Conservation (phyloP, 2,797 vertebrate genomes). For the Threskiornis aethiopicus region DNA sequence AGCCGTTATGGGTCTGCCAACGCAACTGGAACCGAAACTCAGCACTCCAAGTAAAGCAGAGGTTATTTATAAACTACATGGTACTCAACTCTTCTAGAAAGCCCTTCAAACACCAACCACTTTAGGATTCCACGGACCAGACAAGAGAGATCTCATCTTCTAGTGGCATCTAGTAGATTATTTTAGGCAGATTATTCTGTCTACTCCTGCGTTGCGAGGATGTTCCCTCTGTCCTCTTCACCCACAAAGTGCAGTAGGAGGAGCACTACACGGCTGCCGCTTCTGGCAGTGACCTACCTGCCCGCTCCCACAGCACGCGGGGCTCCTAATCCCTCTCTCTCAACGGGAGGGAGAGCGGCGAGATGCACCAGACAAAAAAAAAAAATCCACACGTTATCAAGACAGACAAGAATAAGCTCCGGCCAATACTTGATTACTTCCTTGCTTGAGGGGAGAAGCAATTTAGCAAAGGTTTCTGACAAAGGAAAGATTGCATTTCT, state of each 20-base stretch:
- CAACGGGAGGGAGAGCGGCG: background rate
- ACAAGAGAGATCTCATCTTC: background rate
- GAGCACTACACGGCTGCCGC: accelerated
- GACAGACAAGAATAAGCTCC: background rate
- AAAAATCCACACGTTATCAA: background rate
- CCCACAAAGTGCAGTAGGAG: too few species aligned
- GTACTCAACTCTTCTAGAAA: background rate
- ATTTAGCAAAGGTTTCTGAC: background rate
- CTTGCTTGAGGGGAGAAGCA: background rate
- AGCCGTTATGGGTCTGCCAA: background rate
- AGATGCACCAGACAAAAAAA: background rate
- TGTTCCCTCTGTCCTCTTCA: background rate
- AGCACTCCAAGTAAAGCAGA: background rate
- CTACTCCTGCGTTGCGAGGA: accelerated
- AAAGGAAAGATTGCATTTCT: background rate
- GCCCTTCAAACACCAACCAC: background rate
- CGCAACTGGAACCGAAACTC: background rate
- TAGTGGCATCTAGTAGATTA: background rate
- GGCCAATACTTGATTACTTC: background rate
- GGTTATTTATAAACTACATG: background rate
- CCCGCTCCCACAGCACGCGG: accelerated
- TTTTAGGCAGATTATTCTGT: background rate
- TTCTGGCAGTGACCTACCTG: background rate
- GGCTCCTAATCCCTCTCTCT: background rate
- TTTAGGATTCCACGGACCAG: background rate